Evolutionary conservation across 2,888 invertebrate species (phyloP).

Genomic region (Ophion slaviceki): DNA sequence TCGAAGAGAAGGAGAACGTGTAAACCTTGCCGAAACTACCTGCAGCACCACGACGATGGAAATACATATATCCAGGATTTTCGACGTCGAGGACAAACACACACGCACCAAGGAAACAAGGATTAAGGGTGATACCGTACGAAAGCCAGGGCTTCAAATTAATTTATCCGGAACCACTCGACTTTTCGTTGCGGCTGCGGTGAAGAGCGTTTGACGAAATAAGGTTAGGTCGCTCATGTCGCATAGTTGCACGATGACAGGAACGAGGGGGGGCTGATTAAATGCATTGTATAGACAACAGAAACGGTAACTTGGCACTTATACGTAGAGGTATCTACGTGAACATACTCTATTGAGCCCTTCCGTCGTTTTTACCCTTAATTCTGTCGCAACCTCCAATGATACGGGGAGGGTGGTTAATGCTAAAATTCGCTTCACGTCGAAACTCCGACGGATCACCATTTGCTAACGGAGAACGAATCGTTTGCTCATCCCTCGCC

Average conservation of each 20-base stretch:
- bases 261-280: neutral
- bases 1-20: neutral
- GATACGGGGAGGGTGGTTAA: no score
- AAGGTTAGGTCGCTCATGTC: slow-evolving; percentile 42
- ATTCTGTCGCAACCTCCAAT: slow-evolving; percentile 1
- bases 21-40: slow-evolving; percentile 43
- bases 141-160: slow-evolving; percentile 46
- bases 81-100: slow-evolving; percentile 1
- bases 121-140: slow-evolving; percentile 22
- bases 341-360: neutral
- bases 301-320: neutral
- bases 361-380: neutral
- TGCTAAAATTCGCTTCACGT: neutral
- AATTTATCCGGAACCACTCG: slow-evolving; percentile 56
- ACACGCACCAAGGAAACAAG: slow-evolving; percentile 3
- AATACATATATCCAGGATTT: slow-evolving; percentile 36
- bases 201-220: slow-evolving; percentile 46
- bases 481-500: neutral
- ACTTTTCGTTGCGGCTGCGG: slow-evolving; percentile 42
- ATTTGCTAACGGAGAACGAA: neutral
- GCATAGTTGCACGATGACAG: slow-evolving; percentile 26
- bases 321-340: neutral
- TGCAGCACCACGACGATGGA: slow-evolving; percentile 37
- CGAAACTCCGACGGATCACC: neutral
- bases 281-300: slow-evolving; percentile 40